phyloP scores from a whole-genome alignment of 2,888 invertebrate genomes.

The Drosophila sordidula region DNA sequence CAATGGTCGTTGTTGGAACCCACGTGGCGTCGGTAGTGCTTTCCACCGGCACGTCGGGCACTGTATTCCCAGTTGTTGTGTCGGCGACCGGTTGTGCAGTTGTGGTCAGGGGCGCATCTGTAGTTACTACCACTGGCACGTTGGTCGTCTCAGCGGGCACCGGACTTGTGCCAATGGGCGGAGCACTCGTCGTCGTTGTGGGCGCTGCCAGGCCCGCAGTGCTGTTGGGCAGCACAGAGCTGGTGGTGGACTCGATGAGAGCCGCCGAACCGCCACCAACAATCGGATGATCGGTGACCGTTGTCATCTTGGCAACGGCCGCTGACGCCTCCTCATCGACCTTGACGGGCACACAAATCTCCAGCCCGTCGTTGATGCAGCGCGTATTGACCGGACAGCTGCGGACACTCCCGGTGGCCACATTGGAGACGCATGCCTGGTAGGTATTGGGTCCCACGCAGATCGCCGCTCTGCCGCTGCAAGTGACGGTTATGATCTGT shows the following conservation, averaged over 20 bases:
- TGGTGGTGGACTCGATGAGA: conserved; percentile 32
- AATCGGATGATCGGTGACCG: conserved; percentile 52
- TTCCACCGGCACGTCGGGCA: conserved; percentile 23
- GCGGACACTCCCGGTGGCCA: conserved; percentile 60
- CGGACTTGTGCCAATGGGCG: conserved; percentile 27
- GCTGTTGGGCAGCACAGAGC: conserved; percentile 2
- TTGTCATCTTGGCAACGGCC: conserved; percentile 62
- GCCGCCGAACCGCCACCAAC: conserved; percentile 31
- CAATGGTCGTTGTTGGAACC: conserved; percentile 10
- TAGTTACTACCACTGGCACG: conserved; percentile 10
- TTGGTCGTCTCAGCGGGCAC: conserved; percentile 25
- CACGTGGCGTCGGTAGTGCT: conserved; percentile 26
- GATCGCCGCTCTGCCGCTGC: conserved; percentile 76
- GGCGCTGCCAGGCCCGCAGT: conserved; percentile 16
- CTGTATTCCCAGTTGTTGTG: conserved; percentile 16
- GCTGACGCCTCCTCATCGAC: conserved; percentile 40
- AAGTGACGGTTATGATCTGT: conserved; percentile 63
- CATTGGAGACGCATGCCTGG: conserved; percentile 65
- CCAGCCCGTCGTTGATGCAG: conserved; percentile 80
- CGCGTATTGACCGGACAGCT: conserved; percentile 72
- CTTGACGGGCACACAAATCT: conserved; percentile 78
- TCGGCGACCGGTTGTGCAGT: conserved; percentile 24
- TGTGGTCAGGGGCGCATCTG: conserved; percentile 18
- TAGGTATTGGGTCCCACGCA: conserved; percentile 82
- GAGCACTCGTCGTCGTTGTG: conserved; percentile 2